Conservation (phyloP, 1,140 invertebrate genomes). For the Mylabris phalerata region DNA sequence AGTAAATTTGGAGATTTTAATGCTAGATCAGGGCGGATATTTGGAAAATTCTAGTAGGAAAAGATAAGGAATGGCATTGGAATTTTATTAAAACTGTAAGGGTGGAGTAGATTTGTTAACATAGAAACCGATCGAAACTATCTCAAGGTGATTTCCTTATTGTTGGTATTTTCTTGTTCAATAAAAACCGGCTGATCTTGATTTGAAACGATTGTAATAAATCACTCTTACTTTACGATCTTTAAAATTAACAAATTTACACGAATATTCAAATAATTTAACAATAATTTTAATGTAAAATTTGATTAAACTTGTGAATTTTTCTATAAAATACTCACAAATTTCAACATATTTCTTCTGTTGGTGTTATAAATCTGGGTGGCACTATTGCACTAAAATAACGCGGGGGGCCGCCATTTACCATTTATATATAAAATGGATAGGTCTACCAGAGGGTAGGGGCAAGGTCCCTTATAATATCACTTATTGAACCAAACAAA, state of each 20-base stretch:
- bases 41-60: too few species aligned
- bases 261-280: too few species aligned
- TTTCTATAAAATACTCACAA: slow-evolving; percentile 28
- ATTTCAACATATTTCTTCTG: slow-evolving; percentile 27
- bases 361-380: background rate
- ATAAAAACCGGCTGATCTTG: slow-evolving; percentile 10
- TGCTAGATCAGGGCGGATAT: too few species aligned
- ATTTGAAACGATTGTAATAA: background rate
- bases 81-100: slow-evolving; percentile 14
- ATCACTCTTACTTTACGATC: too few species aligned
- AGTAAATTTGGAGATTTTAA: too few species aligned
- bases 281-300: too few species aligned
- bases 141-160: slow-evolving; percentile 14
- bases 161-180: background rate
- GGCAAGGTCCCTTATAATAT: slow-evolving; percentile 29
- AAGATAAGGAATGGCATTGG: slow-evolving; percentile 13
- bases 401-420: slow-evolving; percentile 32
- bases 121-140: slow-evolving; percentile 12
- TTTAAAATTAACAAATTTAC: too few species aligned
- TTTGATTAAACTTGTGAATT: too few species aligned
- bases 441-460: slow-evolving; percentile 23
- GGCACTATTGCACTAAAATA: slow-evolving; percentile 31
- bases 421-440: slow-evolving; percentile 27
- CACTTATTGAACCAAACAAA: too few species aligned
- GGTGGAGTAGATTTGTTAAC: slow-evolving; percentile 14